These are phyloP conservation scores for Balaeniceps rex DNA, from an alignment of 2,113 vertebrate genomes.

Conservation along the genomic window DNA sequence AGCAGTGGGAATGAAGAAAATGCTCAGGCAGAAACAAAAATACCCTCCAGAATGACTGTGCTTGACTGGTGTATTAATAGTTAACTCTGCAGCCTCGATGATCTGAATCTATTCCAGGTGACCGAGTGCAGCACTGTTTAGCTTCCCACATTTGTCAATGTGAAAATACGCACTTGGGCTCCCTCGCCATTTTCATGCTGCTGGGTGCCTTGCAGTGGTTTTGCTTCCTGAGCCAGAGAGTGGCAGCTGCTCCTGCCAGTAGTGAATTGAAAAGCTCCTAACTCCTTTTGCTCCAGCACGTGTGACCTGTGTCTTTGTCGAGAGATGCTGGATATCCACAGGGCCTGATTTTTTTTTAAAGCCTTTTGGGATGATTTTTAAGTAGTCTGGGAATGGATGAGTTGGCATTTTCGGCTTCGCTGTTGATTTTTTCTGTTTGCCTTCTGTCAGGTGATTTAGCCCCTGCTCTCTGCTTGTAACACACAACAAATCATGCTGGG, in stretches of 20 bases:
- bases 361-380: not conserved
- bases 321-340: not conserved
- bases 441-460: not conserved
- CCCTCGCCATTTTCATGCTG: not conserved
- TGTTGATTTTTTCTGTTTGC: not conserved
- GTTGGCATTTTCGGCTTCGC: not conserved
- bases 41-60: not conserved
- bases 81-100: not conserved
- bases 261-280: not conserved
- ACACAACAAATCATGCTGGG: not conserved
- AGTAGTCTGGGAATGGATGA: not conserved
- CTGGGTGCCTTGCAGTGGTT: not conserved
- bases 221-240: not conserved
- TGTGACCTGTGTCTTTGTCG: not conserved
- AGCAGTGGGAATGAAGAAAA: not conserved
- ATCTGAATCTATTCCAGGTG: conserved; percentile 51
- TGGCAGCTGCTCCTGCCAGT: not conserved
- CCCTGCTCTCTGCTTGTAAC: not conserved
- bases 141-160: conserved; percentile 65
- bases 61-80: not conserved
- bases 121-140: conserved; percentile 25
- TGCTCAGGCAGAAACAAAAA: not conserved
- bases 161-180: conserved; percentile 19
- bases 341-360: not conserved
- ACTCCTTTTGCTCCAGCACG: not conserved